Evolutionary conservation across 2,888 invertebrate species (phyloP), one percentile per base, ranked within the genome.

Genomic region (Ormia ochracea): DNA sequence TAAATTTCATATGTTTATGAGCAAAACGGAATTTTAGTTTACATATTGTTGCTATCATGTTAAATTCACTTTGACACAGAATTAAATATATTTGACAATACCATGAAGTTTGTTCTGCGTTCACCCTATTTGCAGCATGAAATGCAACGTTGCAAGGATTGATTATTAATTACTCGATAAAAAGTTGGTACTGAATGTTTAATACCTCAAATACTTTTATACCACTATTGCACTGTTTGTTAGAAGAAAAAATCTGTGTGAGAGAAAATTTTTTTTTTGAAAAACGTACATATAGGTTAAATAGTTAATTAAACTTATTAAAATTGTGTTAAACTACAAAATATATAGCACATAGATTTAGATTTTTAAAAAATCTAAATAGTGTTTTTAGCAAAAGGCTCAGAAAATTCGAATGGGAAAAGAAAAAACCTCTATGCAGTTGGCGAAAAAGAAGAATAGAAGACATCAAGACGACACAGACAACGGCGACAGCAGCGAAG

Each of bases 321-420:
- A 72, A 61, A 63, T 70, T 52, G 26, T 74, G 48, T 68, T 31
- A 70, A 68, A 52, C 12, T 48, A n/a, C n/a, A 10, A 21, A 63
- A 63, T 65, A 48, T 41, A 63, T 56, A 70, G 52, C 38, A 52
- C 61, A 79, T 68, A 45, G 56, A 80, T 76, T 38, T 21, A 33
- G 61, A 63, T 73, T 80, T 76, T 63, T 72, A 56, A 65, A 72
- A 76, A 76, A 76, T 43, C 9, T 63, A 72, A 61, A 36, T 28
- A 61, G 52, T 48, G 21, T 38, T 72, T 63, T 63, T 50, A 14
- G 48, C 54, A 38, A 56, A 76, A 80, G 58, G 56, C 56, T 41
- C 12, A 28, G n/a, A 50, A 80, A 63, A 17, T 41, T 66, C 61
- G 66, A 72, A 68, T 80, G 80, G 66, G 83, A 85, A 81, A 84